Evolutionary conservation across 2,888 invertebrate genomes (phyloP), one percentile per base, ranked within the genome.

Genomic region (Entomobrya multifasciata): DNA sequence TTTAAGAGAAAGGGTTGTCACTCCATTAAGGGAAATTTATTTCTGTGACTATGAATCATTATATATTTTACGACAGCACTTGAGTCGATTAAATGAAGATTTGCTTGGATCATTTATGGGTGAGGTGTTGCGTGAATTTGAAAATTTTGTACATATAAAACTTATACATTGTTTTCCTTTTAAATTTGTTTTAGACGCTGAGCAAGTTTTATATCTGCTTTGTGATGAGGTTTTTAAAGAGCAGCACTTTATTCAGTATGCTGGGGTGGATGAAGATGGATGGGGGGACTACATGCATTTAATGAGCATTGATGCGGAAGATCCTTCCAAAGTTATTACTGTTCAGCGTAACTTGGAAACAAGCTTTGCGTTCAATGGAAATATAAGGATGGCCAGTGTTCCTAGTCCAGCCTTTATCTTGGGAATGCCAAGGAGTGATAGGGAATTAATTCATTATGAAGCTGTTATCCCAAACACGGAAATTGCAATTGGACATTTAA

Each of bases 71-170:
- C 36, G 83, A n/a, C 5, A 15, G 1, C 77, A 77, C 22, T 15
- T 84, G 0, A 36, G 77, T 22, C 3, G 20, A 6, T 25, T 10
- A 25, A 67, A 84, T 49, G 41, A 65, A 0, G 47, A 62, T 25
- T 25, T 84, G 3, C 8, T 77, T 22, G 82, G 82, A 10, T 41
- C 25, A 25, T 55, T 79, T 41, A 62, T 67, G 87, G 89, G 67
- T 70, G 94, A 95, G 90, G 3, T 57, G 22, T 22, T 57, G 57
- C 20, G 57, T 57, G 25, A 57, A 8, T 13, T n/a, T n/a, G n/a
- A 57, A n/a, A 22, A n/a, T 17, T 57, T 57, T n/a, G 55, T n/a
- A n/a, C 15, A 11, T 55, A 11, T 17, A 55, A 55, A 17, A n/a
- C 55, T 13, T 13, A 55, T 55, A 17, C 55, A 55, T n/a, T n/a